These are phyloP conservation scores for Saccostrea echinata DNA, from an alignment of 1,140 invertebrate species.

Conservation along the genomic window DNA sequence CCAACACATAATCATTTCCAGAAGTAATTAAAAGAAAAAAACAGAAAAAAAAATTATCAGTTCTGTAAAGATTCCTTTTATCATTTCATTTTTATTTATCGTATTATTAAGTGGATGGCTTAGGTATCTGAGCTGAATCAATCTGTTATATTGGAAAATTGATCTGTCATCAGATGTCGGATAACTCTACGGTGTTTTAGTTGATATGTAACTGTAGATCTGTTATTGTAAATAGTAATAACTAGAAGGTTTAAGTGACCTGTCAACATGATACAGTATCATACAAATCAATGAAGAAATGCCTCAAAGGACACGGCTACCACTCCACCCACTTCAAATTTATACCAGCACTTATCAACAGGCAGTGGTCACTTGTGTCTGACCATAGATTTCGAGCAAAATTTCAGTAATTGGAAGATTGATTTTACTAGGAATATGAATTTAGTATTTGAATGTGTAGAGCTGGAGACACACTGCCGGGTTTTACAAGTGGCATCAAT, in stretches of 20 bases:
- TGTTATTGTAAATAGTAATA: constrained; percentile 13
- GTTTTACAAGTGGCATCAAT: constrained; percentile 8
- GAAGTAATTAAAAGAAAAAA: constrained; percentile 23
- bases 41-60: constrained; percentile 13
- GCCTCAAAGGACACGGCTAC: background rate
- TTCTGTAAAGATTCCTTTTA: background rate
- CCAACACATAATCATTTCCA: constrained; percentile 29
- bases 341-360: background rate
- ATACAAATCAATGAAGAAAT: background rate
- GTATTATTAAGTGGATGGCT: background rate
- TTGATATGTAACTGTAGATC: constrained; percentile 20
- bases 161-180: constrained; percentile 1
- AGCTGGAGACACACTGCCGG: background rate
- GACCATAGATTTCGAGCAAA: background rate
- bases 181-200: background rate
- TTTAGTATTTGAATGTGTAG: constrained; percentile 14
- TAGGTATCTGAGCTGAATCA: background rate
- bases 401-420: constrained; percentile 17
- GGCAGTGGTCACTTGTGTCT: background rate
- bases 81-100: background rate
- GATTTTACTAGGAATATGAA: constrained; percentile 5
- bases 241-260: constrained; percentile 18
- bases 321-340: background rate
- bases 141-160: constrained; percentile 1
- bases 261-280: background rate